Evolutionary conservation across 2,888 invertebrate species (phyloP).

Genomic region (Hypercompe scribonia): DNA sequence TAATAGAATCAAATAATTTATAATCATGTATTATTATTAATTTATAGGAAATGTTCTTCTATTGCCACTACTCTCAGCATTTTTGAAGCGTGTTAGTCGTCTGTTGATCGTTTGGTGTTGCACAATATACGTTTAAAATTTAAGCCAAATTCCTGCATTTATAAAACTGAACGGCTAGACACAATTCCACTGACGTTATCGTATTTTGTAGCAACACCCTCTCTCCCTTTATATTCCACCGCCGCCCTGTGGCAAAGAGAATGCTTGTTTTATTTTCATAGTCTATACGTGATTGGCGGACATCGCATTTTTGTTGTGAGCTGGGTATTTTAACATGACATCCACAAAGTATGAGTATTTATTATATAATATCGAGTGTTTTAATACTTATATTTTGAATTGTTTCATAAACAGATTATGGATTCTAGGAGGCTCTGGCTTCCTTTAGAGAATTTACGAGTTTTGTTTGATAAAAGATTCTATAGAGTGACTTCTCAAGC

Average conservation of each 20-base stretch:
- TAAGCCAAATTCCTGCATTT: conserved; percentile 54
- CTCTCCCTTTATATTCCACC: conserved; percentile 17
- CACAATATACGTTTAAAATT: conserved; percentile 56
- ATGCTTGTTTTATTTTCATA: conserved; percentile 61
- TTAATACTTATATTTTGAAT: conserved; percentile 18
- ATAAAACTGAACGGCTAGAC: conserved; percentile 60
- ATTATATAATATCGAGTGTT: conserved; percentile 25
- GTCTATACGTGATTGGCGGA: conserved; percentile 61
- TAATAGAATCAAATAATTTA: no score
- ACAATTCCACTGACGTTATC: conserved; percentile 63
- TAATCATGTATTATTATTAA: no score
- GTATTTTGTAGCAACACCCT: conserved; percentile 53
- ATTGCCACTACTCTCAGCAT: conserved; percentile 15
- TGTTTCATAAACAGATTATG: conserved; percentile 16
- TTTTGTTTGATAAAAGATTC: no score
- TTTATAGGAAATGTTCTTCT: not conserved
- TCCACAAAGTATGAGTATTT: conserved; percentile 34
- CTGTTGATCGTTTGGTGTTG: conserved; percentile 37
- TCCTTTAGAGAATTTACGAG: no score
- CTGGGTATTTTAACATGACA: conserved; percentile 40
- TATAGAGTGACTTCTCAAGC: not conserved
- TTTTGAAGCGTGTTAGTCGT: conserved; percentile 26
- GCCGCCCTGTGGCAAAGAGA: conserved; percentile 57
- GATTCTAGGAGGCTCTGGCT: not conserved
- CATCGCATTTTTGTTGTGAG: conserved; percentile 59